These are phyloP conservation scores for Megalopta genalis DNA, from an alignment of 1,140 invertebrate genomes.

Conservation along the genomic window DNA sequence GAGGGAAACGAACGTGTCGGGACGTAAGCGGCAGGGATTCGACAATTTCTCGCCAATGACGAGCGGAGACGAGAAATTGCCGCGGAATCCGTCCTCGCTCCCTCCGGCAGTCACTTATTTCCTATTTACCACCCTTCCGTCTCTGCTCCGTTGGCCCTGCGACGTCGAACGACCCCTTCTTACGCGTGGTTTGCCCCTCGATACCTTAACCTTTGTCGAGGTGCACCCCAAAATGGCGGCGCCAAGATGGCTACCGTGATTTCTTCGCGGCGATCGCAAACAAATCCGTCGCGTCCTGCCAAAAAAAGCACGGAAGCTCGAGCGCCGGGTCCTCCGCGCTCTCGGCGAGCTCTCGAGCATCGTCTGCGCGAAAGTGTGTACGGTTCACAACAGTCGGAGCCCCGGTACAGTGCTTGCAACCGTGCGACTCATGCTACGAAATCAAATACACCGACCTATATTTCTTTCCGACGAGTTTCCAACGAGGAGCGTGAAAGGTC, in stretches of 20 bases:
- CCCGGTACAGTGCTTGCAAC: background rate
- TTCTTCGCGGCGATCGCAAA: conserved; percentile 15
- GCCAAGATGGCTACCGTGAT: conserved; percentile 57
- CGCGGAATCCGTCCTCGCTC: conserved; percentile 76
- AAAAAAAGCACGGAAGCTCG: no score
- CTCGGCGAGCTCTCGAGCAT: no score
- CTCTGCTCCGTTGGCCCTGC: conserved; percentile 24
- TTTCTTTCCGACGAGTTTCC: background rate
- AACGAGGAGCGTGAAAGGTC: background rate
- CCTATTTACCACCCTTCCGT: conserved; percentile 75
- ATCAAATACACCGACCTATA: background rate
- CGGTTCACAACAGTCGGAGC: background rate
- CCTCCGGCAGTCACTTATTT: conserved; percentile 79
- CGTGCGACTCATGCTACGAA: no score
- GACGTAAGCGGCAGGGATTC: conserved; percentile 66
- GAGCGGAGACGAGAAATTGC: conserved; percentile 76
- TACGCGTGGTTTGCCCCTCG: conserved; percentile 63
- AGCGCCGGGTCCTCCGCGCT: no score
- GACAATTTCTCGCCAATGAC: conserved; percentile 79
- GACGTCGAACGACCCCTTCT: conserved; percentile 53
- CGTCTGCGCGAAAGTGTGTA: background rate
- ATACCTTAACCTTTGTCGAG: conserved; percentile 65
- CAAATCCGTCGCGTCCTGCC: no score
- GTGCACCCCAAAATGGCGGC: conserved; percentile 75
- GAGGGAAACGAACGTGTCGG: conserved; percentile 33